phyloP scores from a whole-genome alignment of 2,888 invertebrate species.

The Tetramorium bicarinatum region DNA sequence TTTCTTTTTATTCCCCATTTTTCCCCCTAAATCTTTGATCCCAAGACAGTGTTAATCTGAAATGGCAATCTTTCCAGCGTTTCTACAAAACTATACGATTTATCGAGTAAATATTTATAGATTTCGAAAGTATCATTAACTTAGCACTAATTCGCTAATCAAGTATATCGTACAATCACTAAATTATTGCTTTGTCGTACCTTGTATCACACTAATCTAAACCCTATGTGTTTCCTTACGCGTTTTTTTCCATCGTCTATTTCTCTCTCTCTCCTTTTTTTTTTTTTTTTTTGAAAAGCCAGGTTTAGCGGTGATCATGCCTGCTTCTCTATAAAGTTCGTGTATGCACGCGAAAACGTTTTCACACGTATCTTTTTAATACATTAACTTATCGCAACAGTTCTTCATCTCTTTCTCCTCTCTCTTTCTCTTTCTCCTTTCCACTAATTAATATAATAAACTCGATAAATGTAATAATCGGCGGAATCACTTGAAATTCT shows the following conservation, averaged over 20 bases:
- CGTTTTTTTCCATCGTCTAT: constrained; percentile 54
- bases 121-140: constrained; percentile 84
- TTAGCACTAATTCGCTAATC: constrained; percentile 84
- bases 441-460: constrained; percentile 25
- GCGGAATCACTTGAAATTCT: constrained; percentile 19
- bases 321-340: constrained; percentile 46
- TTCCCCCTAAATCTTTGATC: constrained; percentile 69
- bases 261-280: constrained; percentile 44
- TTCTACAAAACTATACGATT: constrained; percentile 86
- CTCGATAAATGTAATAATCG: constrained; percentile 25
- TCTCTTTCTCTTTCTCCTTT: not conserved
- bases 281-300: constrained; percentile 65
- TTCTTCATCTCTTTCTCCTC: not conserved
- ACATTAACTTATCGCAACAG: constrained; percentile 30
- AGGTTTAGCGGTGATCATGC: constrained; percentile 67
- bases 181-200: constrained; percentile 86
- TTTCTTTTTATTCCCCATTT: constrained; percentile 1
- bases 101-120: constrained; percentile 84
- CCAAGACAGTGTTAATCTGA: constrained; percentile 77
- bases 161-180: constrained; percentile 86
- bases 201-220: constrained; percentile 86
- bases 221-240: constrained; percentile 77
- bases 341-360: constrained; percentile 14
- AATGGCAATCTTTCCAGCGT: constrained; percentile 78
- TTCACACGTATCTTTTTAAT: constrained; percentile 15